Evolutionary conservation across 2,113 vertebrate species (phyloP), one percentile per base, ranked within the genome.

Genomic region (Plecotus auritus): DNA sequence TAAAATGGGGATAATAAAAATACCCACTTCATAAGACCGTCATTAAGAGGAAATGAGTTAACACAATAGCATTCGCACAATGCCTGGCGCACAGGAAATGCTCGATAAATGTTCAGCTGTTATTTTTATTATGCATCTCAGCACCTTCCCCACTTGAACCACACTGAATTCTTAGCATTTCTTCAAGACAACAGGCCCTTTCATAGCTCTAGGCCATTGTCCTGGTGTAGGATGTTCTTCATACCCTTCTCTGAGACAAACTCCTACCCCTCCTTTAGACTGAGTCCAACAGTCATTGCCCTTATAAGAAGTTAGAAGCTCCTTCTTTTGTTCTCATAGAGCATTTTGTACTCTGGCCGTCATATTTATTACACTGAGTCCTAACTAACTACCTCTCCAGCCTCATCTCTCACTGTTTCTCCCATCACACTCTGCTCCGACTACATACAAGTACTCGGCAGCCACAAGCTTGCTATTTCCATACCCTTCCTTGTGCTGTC

Each of bases 1-100:
- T 47, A 72, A 93, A 69, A 90, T 70, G 88, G 90, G 49, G 61
- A 45, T 64, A 64, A 74, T 72, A 93, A 88, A 93, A 90, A 86
- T 12, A 32, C 23, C 81, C 59, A 40, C 49, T 22, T 45, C n/a
- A 49, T 11, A 35, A 91, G 73, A 66, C 59, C 20, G 6, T 51
- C 17, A n/a, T 70, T 56, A 67, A 76, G 56, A 94, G 80, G 66
- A 82, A 80, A 76, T 87, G 61, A 72, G 28, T 11, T 40, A 61
- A 64, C 42, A 73, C 59, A 67, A 20, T 18, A 45, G 42, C 22
- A 10, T 32, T 16, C 88, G 22, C 16, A 73, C 23, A 32, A 73
- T 69, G 35, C 47, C 89, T 45, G 78, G 85, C 40, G 37, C 4
- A 3, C 1, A 32, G n/a, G 56, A 85, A 76, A 67, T 16, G 54